These are phyloP conservation scores for Menura novaehollandiae DNA, from an alignment of 2,113 vertebrate genomes.

Conservation along the genomic window DNA sequence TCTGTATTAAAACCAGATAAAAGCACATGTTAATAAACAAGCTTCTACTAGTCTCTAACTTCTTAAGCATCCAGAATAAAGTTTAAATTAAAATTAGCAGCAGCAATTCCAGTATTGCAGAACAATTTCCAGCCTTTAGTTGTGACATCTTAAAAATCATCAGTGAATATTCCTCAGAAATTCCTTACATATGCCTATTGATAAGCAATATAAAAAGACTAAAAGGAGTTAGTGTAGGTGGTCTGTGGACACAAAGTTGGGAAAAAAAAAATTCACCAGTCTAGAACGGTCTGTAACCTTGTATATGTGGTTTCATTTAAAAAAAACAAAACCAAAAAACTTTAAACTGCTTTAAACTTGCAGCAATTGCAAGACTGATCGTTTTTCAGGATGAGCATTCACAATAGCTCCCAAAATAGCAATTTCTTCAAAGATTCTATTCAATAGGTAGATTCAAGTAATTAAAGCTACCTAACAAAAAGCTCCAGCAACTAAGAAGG, in stretches of 20 bases:
- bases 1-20: not conserved
- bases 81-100: not conserved
- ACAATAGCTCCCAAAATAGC: not conserved
- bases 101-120: not conserved
- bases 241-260: not conserved
- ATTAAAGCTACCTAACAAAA: not conserved
- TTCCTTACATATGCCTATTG: not conserved
- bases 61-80: not conserved
- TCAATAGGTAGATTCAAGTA: not conserved
- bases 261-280: not conserved
- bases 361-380: not conserved
- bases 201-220: not conserved
- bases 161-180: not conserved
- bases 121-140: not conserved
- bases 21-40: not conserved
- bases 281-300: not conserved
- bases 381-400: not conserved
- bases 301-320: not conserved
- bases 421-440: not conserved
- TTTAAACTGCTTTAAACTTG: not conserved
- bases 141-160: not conserved
- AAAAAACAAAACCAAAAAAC: not conserved
- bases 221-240: not conserved
- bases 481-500: not conserved
- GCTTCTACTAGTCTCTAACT: not conserved